Conservation (phyloP, 1,140 invertebrate genomes). For the Nylanderia fulva region DNA sequence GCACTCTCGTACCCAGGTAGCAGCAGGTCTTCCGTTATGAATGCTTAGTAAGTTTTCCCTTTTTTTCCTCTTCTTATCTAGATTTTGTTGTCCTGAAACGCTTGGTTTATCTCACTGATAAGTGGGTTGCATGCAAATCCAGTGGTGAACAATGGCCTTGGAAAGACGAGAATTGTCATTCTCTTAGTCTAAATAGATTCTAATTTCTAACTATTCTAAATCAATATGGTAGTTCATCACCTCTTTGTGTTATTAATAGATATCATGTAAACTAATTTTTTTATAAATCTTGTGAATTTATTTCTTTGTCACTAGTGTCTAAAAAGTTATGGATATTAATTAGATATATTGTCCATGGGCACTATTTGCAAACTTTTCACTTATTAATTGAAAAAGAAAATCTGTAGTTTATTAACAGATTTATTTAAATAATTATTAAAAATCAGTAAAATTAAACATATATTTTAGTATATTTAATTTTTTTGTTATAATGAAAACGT, state of each 20-base stretch:
- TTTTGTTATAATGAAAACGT: not conserved
- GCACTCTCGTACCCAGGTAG: not conserved
- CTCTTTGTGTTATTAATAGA: constrained; percentile 28
- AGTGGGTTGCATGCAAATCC: not conserved
- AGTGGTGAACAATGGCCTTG: not conserved
- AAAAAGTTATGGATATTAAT: not conserved
- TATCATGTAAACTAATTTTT: constrained; percentile 3
- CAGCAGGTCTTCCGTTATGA: constrained; percentile 63
- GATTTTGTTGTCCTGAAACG: not conserved
- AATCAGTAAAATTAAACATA: not conserved
- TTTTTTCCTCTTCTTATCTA: not conserved
- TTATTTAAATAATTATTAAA: not conserved
- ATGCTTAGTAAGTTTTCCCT: constrained; percentile 64
- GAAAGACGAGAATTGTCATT: not conserved
- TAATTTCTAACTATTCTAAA: not conserved
- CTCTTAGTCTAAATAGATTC: not conserved
- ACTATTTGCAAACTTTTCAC: not conserved
- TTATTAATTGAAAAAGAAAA: not conserved
- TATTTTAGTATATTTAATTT: not conserved
- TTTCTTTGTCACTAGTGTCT: not conserved
- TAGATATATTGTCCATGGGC: not conserved
- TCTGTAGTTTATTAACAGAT: not conserved
- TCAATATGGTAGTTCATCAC: constrained; percentile 34
- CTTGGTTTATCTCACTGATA: not conserved
- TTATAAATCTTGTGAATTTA: not conserved